These are phyloP conservation scores for Pterostichus niger DNA, from an alignment of 2,888 invertebrate genomes.

Conservation along the genomic window DNA sequence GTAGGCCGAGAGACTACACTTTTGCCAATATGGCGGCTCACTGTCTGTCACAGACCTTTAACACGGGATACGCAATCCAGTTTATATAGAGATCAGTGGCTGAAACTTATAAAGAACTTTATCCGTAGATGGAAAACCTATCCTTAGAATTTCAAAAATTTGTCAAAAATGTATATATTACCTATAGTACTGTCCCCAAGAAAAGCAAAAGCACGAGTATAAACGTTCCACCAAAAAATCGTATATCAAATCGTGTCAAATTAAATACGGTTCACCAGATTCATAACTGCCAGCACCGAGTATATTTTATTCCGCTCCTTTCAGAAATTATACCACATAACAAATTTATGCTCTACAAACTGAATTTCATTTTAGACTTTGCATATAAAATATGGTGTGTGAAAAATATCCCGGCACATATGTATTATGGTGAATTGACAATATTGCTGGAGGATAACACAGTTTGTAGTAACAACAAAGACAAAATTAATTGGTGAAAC, in stretches of 20 bases:
- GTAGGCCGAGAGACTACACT: too few species aligned
- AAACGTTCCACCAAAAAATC: background rate
- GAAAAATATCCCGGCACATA: background rate
- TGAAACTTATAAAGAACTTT: too few species aligned
- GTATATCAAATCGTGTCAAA: slow-evolving; percentile 53
- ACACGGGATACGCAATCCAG: too few species aligned
- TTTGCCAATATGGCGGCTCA: too few species aligned
- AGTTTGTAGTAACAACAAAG: too few species aligned
- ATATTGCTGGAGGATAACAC: slow-evolving; percentile 11
- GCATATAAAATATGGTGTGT: slow-evolving; percentile 26
- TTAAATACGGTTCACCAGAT: slow-evolving; percentile 50
- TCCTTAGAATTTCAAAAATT: slow-evolving; percentile 27
- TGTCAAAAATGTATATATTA: slow-evolving; percentile 42
- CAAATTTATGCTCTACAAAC: slow-evolving; percentile 54
- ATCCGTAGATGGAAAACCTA: too few species aligned
- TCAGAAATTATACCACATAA: slow-evolving; percentile 34
- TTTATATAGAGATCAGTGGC: too few species aligned
- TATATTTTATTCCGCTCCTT: slow-evolving; percentile 40
- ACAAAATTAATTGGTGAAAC: too few species aligned
- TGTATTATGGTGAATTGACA: slow-evolving; percentile 22
- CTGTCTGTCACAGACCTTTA: too few species aligned
- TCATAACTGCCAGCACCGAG: slow-evolving; percentile 17
- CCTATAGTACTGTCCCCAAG: background rate
- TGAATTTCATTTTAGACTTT: slow-evolving; percentile 29
- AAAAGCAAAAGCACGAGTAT: background rate